Evolutionary conservation across 2,113 vertebrate species (phyloP), one percentile per base, ranked within the genome.

Genomic region (Lucifuga dentata): DNA sequence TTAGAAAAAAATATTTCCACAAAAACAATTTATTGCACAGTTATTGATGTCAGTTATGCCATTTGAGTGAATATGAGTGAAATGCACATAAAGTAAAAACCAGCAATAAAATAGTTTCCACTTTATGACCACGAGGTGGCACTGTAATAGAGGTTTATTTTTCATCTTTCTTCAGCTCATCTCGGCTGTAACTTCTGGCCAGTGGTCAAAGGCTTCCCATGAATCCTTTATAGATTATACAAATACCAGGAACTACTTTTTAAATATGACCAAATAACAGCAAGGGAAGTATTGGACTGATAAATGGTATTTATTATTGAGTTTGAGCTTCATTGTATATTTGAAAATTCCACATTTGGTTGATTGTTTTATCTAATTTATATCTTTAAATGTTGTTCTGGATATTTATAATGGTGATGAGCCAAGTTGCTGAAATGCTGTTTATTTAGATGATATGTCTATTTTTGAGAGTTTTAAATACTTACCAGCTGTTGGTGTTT

Each of bases 81-180:
- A 6, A 35, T 39, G 58, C 10, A 52, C 66, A 55, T 51, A 12
- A 64, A 51, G 35, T 51, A 15, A 63, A 68, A 70, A 56, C 16
- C 60, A 73, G 60, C 61, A 44, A 29, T 45, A 32, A 12, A 48
- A 35, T 50, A 41, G 11, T 41, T 23, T 2, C 17, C 35, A 41
- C 4, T 33, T 5, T 17, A 17, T 43, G 60, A 20, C 83, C 91
- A 84, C 81, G 56, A 77, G 89, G 59, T 79, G 90, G 74, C 89
- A 24, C 64, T 83, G 53, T 84, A 80, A 53, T 69, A 62, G 70
- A 70, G 56, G 17, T 1, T 62, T 80, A 76, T 41, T 56, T 55
- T 17, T 1, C 8, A 24, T 48, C 16, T 6, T 3, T 52, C 1
- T 33, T 67, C 11, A 16, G 35, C 53, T 44, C 35, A 19, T 7